These are phyloP conservation scores for Ophioderma brevispina DNA, from an alignment of 35 echinoderm and acorn worm genomes.

Conservation along the genomic window DNA sequence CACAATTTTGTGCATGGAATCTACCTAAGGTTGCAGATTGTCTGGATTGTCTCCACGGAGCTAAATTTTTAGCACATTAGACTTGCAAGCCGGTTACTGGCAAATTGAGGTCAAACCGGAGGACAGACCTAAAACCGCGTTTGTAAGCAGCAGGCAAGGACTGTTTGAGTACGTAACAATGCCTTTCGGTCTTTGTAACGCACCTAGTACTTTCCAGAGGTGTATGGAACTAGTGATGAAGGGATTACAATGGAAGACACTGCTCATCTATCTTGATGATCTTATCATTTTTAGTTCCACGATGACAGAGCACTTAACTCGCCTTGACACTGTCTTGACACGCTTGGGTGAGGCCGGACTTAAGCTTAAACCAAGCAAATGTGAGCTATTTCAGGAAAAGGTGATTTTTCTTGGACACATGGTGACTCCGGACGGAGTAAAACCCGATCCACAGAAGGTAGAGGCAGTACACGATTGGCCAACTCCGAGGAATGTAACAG, in stretches of 20 bases:
- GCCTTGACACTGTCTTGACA: slow-evolving; percentile 23
- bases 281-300: slow-evolving; percentile 42
- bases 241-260: slow-evolving; percentile 65
- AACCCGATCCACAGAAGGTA: slow-evolving; percentile 33
- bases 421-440: slow-evolving; percentile 1
- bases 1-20: slow-evolving; percentile 20
- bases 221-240: slow-evolving; percentile 61
- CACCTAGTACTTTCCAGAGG: slow-evolving; percentile 49
- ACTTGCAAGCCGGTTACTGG: slow-evolving; percentile 66
- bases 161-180: slow-evolving; percentile 52
- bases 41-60: slow-evolving; percentile 47
- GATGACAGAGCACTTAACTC: slow-evolving; percentile 15
- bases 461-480: slow-evolving; percentile 35
- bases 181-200: slow-evolving; percentile 69
- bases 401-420: slow-evolving; percentile 17
- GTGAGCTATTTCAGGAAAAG: slow-evolving; percentile 25
- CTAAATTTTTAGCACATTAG: slow-evolving; percentile 33
- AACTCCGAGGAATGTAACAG: slow-evolving; percentile 8
- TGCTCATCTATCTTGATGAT: slow-evolving; percentile 55
- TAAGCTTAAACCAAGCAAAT: slow-evolving; percentile 44
- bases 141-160: slow-evolving; percentile 26
- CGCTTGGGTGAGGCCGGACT: slow-evolving; percentile 11
- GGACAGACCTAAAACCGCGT: slow-evolving; percentile 62
- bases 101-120: slow-evolving; percentile 51
- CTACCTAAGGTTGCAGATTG: slow-evolving; percentile 52